These are phyloP conservation scores for Cephalopterus ornatus DNA, from an alignment of 2,113 vertebrate genomes.

Conservation along the genomic window DNA sequence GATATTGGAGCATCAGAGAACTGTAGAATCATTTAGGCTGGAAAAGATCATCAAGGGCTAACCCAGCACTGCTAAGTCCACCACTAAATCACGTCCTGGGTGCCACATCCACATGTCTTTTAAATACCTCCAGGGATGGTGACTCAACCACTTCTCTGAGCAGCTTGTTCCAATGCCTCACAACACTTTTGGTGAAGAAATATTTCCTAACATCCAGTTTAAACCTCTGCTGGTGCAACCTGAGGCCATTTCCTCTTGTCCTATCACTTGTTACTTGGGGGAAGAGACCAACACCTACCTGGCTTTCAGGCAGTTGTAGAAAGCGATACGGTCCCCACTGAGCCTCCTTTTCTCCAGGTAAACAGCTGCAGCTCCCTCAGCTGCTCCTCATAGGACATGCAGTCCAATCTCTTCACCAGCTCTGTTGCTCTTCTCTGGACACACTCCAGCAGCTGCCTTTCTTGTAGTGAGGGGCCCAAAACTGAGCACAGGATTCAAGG, in stretches of 20 bases:
- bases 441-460: neutral
- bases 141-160: neutral
- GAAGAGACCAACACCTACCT: neutral
- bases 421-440: neutral
- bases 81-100: neutral
- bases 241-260: neutral
- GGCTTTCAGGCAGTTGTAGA: neutral
- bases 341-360: neutral
- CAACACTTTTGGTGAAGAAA: neutral
- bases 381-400: fast-evolving
- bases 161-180: neutral
- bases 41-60: neutral
- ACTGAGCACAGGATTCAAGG: neutral
- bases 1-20: neutral
- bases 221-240: neutral
- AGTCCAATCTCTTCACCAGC: neutral
- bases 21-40: neutral
- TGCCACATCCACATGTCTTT: neutral
- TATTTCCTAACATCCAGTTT: neutral
- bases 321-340: neutral
- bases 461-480: neutral
- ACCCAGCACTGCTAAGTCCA: neutral
- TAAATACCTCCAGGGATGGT: neutral
- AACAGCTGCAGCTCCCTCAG: neutral
- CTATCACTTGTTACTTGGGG: neutral